phyloP scores from a whole-genome alignment of 2,888 invertebrate genomes.

The Hydraecia micacea region DNA sequence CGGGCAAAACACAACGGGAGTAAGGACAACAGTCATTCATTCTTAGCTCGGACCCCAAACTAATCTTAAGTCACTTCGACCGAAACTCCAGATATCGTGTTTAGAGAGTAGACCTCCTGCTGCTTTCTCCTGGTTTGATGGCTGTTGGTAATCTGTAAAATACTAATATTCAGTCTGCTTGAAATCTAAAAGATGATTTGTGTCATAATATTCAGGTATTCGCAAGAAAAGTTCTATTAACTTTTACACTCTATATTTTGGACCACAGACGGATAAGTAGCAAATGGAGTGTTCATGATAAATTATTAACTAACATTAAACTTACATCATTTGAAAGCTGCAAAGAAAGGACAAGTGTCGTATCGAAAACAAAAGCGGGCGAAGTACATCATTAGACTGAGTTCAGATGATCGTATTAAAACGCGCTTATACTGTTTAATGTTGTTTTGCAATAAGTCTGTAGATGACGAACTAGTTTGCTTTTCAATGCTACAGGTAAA shows the following conservation, averaged over 20 bases:
- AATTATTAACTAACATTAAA: no score
- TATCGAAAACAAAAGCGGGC: not conserved
- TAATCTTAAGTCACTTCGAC: no score
- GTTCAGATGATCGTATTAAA: not conserved
- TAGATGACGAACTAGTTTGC: not conserved
- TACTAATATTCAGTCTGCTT: not conserved
- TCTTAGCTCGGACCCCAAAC: no score
- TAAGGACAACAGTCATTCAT: no score
- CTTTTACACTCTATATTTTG: constrained; percentile 45
- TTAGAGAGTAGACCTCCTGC: not conserved
- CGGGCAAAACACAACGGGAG: no score
- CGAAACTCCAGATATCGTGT: no score
- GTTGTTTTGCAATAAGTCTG: not conserved
- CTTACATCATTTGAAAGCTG: not conserved
- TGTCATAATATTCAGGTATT: not conserved
- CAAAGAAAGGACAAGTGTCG: not conserved
- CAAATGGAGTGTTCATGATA: constrained; percentile 19
- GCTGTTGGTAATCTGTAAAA: not conserved
- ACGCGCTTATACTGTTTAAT: not conserved
- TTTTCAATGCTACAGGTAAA: not conserved
- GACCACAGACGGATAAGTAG: constrained; percentile 16
- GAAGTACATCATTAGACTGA: not conserved
- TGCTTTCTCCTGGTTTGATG: not conserved
- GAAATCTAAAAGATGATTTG: not conserved
- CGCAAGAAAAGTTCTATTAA: not conserved